These are phyloP conservation scores for Ariopsis seemanni DNA, from an alignment of 2,113 vertebrate species.

Conservation along the genomic window DNA sequence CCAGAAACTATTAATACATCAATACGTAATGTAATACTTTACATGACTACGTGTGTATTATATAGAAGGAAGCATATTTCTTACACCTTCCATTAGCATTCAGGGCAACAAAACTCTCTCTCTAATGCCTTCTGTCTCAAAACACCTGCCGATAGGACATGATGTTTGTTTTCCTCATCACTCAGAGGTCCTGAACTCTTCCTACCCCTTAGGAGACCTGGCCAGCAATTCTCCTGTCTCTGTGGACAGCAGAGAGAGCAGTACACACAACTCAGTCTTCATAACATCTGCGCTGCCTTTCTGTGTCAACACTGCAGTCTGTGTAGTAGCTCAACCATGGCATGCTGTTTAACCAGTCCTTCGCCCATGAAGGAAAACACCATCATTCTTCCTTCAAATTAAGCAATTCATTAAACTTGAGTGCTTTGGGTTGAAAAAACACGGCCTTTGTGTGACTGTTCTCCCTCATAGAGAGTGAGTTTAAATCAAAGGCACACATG, in stretches of 20 bases:
- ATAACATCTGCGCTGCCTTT: slow-evolving; percentile 45
- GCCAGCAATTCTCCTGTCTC: slow-evolving; percentile 11
- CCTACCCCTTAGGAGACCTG: slow-evolving; percentile 30
- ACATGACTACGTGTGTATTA: neutral
- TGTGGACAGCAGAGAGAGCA: neutral
- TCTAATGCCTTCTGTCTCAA: neutral
- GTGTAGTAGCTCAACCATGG: slow-evolving; percentile 23
- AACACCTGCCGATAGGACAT: neutral
- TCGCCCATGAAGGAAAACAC: slow-evolving; percentile 30
- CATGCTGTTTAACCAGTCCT: slow-evolving; percentile 29
- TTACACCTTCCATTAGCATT: slow-evolving; percentile 32
- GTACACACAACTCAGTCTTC: slow-evolving; percentile 11
- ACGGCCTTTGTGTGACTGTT: slow-evolving; percentile 8
- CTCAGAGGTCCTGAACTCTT: slow-evolving; percentile 29
- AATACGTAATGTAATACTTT: neutral
- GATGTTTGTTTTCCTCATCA: slow-evolving; percentile 47
- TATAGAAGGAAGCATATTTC: neutral
- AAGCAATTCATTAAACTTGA: slow-evolving; percentile 49
- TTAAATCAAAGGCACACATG: slow-evolving; percentile 31
- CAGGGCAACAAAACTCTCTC: slow-evolving; percentile 1
- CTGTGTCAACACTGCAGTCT: slow-evolving; percentile 15
- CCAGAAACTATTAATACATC: neutral
- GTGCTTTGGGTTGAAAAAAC: slow-evolving; percentile 41
- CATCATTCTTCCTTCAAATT: slow-evolving; percentile 36
- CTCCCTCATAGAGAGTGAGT: slow-evolving; percentile 33